Base-by-base conservation (phyloP, 2,797 vertebrate species). In the Rhodeus uyekii region DNA sequence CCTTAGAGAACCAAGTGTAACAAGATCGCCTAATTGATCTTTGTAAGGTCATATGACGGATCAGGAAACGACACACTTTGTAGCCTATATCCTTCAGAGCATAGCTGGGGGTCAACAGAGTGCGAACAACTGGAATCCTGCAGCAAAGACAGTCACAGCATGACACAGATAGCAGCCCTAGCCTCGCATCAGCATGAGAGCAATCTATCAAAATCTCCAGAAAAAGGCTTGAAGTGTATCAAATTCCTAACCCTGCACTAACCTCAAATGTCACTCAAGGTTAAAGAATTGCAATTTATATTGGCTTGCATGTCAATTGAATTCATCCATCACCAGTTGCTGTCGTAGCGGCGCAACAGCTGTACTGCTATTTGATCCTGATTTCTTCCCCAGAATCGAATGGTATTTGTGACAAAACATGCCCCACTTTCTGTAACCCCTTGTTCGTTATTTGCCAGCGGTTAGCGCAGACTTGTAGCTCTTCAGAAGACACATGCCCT, bases 61-160 rank as follows among this genome's bases (percentile, higher is more conserved):
- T 81, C 29, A 63, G 79, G 86, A 90, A 89, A 86, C 82, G 76
- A 76, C 83, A 90, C 84, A 83, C 83, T 82, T 67, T 81, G 60
- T 76, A 76, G 82, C 72, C 68, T 75, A 58, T 78, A 87, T 55
- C 81, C 81, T 88, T 85, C 80, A 78, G 82, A 82, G 73, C 78
- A 76, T 46, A 63, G 76, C 61, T 27, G 84, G 84, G 84, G 86
- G 86, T 90, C 89, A 91, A 89, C 84, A 89, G 84, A 87, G 87
- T 89, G 89, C 61, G 88, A 92, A 90, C 91, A 93, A 89, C 88
- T 88, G 69, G 72, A 82, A 88, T 90, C 87, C 83, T 89, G 81
- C 86, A 75, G 73, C 55, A 44, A 78, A 85, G 58, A 60, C 42
- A 32, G 18, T 18, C 65, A 12, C 69, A 34, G 38, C 36, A 50